Percentiles rank a stretch among this genome's conserved stretches.
These are phyloP conservation scores for Hystrix brachyura DNA, from an alignment of 2,113 vertebrate genomes.

Conservation along the genomic window DNA sequence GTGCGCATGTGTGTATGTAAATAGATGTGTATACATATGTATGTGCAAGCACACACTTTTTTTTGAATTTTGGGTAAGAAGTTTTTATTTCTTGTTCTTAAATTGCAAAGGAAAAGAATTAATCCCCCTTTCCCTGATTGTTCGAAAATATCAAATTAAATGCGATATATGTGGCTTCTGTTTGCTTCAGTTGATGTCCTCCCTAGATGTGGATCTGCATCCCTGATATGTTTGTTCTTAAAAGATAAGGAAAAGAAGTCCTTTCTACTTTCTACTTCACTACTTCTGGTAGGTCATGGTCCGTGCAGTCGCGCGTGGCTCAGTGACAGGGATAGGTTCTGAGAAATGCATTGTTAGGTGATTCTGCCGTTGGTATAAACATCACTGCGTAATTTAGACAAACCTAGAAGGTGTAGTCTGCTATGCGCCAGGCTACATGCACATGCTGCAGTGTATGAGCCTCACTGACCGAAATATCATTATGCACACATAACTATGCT, in stretches of 20 bases:
- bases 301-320: not conserved
- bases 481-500: not conserved
- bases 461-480: not conserved
- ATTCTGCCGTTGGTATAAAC: not conserved
- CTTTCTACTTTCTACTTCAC: not conserved
- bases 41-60: not conserved
- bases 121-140: not conserved
- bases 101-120: not conserved
- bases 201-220: not conserved
- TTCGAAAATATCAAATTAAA: conserved; percentile 17
- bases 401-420: not conserved
- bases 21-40: not conserved
- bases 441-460: not conserved
- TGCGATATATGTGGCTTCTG: not conserved
- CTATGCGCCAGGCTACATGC: not conserved
- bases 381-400: not conserved
- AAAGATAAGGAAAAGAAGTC: not conserved
- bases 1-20: fast-evolving
- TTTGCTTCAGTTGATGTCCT: not conserved
- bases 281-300: not conserved
- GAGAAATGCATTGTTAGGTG: not conserved
- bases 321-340: not conserved
- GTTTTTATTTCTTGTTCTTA: conserved; percentile 7
- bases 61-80: not conserved
- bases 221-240: not conserved